A percentile compares a stretch with the other conserved stretches of the same genome.
Conservation (phyloP, 2,113 vertebrate species). For the Tinamus guttatus region DNA sequence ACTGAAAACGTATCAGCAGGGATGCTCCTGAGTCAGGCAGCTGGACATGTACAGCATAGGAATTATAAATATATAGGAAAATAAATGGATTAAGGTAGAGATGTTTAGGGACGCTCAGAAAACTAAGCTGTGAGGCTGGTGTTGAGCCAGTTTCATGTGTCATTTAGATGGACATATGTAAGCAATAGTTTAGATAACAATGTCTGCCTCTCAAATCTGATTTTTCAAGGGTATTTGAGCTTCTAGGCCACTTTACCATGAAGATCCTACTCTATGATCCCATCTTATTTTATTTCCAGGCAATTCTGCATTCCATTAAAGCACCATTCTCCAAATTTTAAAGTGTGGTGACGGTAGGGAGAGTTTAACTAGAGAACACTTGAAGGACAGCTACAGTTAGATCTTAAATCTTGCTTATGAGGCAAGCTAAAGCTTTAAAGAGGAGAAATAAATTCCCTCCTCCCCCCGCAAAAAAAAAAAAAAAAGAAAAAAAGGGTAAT, state of each 20-base stretch:
- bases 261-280: background rate
- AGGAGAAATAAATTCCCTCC: conserved; percentile 63
- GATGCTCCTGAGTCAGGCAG: background rate
- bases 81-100: background rate
- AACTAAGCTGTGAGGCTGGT: background rate
- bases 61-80: background rate
- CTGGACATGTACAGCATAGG: background rate
- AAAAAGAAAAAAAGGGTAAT: background rate
- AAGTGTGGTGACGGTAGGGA: background rate
- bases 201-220: background rate
- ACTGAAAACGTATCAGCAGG: background rate
- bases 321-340: background rate
- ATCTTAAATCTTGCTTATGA: conserved; percentile 53
- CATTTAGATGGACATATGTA: background rate
- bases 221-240: background rate
- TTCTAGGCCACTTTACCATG: background rate
- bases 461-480: too few species aligned
- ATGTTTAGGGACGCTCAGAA: background rate
- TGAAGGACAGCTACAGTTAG: conserved; percentile 48
- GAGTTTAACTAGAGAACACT: conserved; percentile 20
- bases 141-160: background rate
- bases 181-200: background rate
- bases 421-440: conserved; percentile 47
- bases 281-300: background rate
- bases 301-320: background rate